These are phyloP conservation scores for Papilio protenor DNA, from an alignment of 2,888 invertebrate species.

Conservation along the genomic window DNA sequence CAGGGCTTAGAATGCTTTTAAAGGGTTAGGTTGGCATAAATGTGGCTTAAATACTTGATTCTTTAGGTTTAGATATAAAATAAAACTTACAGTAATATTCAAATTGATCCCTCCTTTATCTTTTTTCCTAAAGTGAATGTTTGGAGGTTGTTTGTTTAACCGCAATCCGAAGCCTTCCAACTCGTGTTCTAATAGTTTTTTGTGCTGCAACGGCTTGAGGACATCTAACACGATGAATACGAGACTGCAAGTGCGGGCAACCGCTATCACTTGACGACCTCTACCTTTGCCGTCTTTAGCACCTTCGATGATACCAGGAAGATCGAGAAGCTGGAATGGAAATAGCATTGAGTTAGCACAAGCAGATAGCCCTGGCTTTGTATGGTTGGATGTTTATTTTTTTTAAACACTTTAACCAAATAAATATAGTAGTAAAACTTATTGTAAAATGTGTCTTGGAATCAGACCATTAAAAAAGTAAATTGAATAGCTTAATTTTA, in stretches of 20 bases:
- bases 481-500: too few species aligned
- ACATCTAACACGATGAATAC: conserved; percentile 99
- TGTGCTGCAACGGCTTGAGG: conserved; percentile 98
- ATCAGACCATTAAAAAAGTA: too few species aligned
- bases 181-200: conserved; percentile 97
- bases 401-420: too few species aligned
- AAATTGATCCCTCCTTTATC: conserved; percentile 99
- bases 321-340: conserved; percentile 92
- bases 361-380: too few species aligned
- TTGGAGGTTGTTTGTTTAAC: conserved; percentile 98
- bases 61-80: background rate
- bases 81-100: conserved; percentile 89
- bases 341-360: conserved; percentile 42
- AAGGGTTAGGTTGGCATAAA: too few species aligned
- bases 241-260: conserved; percentile 98
- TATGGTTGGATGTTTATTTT: too few species aligned
- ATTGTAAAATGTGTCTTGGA: too few species aligned
- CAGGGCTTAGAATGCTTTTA: too few species aligned
- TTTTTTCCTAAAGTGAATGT: conserved; percentile 97
- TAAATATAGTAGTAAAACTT: too few species aligned
- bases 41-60: too few species aligned
- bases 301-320: conserved; percentile 99
- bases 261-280: conserved; percentile 99
- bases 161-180: conserved; percentile 99
- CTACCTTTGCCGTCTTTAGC: conserved; percentile 99